Base-by-base conservation (phyloP, 2,888 invertebrate species). In the Eledone cirrhosa region DNA sequence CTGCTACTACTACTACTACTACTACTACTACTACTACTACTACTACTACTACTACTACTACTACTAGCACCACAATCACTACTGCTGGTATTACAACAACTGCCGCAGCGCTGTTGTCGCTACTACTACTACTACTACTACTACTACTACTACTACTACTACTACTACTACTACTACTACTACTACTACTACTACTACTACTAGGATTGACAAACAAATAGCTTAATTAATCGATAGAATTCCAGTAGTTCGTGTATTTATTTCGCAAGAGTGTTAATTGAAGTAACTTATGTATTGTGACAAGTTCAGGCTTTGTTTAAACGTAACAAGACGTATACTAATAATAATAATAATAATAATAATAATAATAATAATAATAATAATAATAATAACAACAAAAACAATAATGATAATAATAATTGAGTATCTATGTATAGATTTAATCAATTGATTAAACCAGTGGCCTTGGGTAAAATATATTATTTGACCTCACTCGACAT, bases 21-120 rank as follows among this genome's bases (percentile, higher is more conserved):
- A n/a, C n/a, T n/a, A n/a, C 53, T 53, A 53, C 53, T 53, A 53
- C 53, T 53, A 53, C 53, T 53, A 53, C 53, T 53, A 53, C 53
- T 53, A 53, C 53, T 53, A 53, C 53, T 53, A 53, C 53, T 53
- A 53, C 53, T 53, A 53, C 19, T 53, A n/a, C 19, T 53, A 19
- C 53, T 53, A 53, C 53, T 53, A 53, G 14, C 19, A 53, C 53
- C 19, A 53, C 53, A 16, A 53, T 19, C 19, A 53, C 53, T 53
- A 53, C 53, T 53, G 22, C 53, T 53, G 53, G 53, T 53, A 53
- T n/a, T 53, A 13, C 53, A 16, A 13, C 53, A 16, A 13, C 53
- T 53, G 14, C 53, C n/a, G n/a, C n/a, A n/a, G n/a, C n/a, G n/a
- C n/a, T n/a, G n/a, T n/a, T n/a, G n/a, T n/a, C n/a, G n/a, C 53